Base-by-base conservation (phyloP, 2,797 vertebrate species). In the Gobionotothen gibberifrons region DNA sequence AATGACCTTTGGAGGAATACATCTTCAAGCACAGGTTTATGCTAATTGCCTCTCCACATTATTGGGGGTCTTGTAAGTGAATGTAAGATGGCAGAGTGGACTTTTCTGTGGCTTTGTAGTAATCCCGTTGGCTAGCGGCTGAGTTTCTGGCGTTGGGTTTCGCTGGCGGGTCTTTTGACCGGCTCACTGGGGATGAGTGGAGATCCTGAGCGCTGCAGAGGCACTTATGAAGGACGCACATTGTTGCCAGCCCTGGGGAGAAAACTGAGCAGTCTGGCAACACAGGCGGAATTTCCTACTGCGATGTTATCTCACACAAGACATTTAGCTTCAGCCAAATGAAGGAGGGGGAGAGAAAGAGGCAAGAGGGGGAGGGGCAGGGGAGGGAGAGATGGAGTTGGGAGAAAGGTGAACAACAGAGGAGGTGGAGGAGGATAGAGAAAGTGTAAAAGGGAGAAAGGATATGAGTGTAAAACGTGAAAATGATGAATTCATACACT, bases 181-280 rank as follows among this genome's bases (percentile, higher is more conserved):
- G 43, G 85, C 85, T 88, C 86, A 69, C 85, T 72, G 78, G 80
- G 90, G 83, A 87, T 83, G 86, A 86, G 88, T 74, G 85, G 85
- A 85, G 87, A 79, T 85, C 76, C 81, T 71, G 85, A 84, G 81
- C 68, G 53, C 86, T 43, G 83, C 77, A 51, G 56, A 83, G 85
- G 67, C 85, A 85, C 79, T 88, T 85, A 92, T 93, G 89, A 93
- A 93, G 90, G 91, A 89, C 85, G 67, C 79, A 86, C 92, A 90
- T 93, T 93, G 92, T 93, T 93, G 87, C 80, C 79, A 78, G 86
- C 87, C 85, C 83, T 73, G 72, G 86, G 85, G 88, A 90, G 91
- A 92, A 93, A 93, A 92, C 88, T 78, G 91, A 93, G 90, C 89
- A 86, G 86, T 88, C 89, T 93, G 92, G 92, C 91, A 92, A 90